These are phyloP conservation scores for Acanthococcus lagerstroemiae DNA, from an alignment of 2,888 invertebrate species.

Conservation along the genomic window DNA sequence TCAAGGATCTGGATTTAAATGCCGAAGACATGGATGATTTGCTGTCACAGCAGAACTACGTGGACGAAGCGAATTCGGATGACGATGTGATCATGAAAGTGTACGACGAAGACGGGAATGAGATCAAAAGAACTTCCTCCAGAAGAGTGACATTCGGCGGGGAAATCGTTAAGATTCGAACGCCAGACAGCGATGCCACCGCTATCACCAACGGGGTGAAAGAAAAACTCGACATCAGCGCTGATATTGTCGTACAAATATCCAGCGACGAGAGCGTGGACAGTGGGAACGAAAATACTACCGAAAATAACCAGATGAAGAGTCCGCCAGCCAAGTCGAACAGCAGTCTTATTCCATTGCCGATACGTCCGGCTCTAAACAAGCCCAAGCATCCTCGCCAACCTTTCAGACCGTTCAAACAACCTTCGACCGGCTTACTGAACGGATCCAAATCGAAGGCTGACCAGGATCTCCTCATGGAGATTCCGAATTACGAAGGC, in stretches of 20 bases:
- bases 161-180: conserved; percentile 74
- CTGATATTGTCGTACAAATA: conserved; percentile 14
- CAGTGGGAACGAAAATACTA: conserved; percentile 15
- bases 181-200: conserved; percentile 54
- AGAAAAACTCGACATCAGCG: conserved; percentile 43
- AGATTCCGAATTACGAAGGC: conserved; percentile 33
- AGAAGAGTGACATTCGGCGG: conserved; percentile 75
- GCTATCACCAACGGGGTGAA: conserved; percentile 37
- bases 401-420: background rate
- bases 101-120: conserved; percentile 33
- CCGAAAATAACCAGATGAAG: background rate
- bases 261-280: conserved; percentile 37
- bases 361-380: conserved; percentile 38
- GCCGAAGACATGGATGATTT: background rate
- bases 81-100: conserved; percentile 26
- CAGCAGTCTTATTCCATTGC: conserved; percentile 38
- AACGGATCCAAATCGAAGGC: conserved; percentile 4
- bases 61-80: conserved; percentile 22
- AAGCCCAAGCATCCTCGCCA: conserved; percentile 40
- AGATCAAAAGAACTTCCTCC: conserved; percentile 44
- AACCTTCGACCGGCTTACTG: background rate
- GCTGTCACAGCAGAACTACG: conserved; percentile 34
- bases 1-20: conserved; percentile 46
- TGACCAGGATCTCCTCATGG: conserved; percentile 8
- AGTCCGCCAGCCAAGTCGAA: background rate